A percentile compares a stretch with the other conserved stretches of the same genome.
phyloP scores from a whole-genome alignment of 2,113 vertebrate species.

The Neotragus pygmaeus region DNA sequence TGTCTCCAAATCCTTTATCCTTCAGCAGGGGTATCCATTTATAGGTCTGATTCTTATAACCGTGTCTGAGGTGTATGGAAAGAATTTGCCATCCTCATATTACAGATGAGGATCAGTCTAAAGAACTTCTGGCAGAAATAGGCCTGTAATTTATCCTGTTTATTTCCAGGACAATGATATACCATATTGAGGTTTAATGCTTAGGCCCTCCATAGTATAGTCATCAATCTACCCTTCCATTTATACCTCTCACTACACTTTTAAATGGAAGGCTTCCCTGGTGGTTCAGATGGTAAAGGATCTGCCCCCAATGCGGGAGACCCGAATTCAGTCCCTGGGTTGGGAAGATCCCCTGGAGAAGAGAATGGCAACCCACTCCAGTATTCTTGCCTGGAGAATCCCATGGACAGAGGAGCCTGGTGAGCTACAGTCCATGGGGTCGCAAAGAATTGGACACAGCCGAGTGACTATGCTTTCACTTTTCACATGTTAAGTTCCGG shows the following conservation, averaged over 20 bases:
- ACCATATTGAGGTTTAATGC: neutral
- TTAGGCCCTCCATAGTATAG: neutral
- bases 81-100: neutral
- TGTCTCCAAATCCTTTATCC: no score
- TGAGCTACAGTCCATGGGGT: neutral
- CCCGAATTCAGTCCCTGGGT: neutral
- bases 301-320: neutral
- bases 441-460: neutral
- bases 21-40: neutral
- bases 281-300: neutral
- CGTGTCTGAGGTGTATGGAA: neutral
- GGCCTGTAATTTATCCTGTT: neutral
- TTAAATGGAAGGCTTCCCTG: neutral
- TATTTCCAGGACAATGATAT: neutral
- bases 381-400: neutral
- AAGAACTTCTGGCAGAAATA: neutral
- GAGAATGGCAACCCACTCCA: neutral
- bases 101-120: neutral
- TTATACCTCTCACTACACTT: neutral
- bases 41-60: neutral
- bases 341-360: neutral
- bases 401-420: neutral
- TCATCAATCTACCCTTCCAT: neutral
- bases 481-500: neutral
- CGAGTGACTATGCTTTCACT: neutral